Evolutionary conservation across 2,113 vertebrate species (phyloP).

Genomic region (Trichechus manatus): DNA sequence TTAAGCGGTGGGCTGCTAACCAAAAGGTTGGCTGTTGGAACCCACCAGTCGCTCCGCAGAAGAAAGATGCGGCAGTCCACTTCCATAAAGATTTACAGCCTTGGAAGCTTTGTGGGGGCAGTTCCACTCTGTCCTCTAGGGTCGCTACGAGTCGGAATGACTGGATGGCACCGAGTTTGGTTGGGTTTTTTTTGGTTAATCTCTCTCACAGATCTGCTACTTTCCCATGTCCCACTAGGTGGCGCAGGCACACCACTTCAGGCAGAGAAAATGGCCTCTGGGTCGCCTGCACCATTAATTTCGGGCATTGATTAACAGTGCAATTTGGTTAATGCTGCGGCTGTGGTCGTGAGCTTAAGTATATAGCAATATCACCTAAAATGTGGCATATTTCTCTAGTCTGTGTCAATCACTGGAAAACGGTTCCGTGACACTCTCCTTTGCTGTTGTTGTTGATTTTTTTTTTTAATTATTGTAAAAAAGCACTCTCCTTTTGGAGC

Average conservation of each 20-base stretch:
- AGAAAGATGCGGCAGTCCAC: background rate
- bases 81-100: background rate
- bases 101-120: background rate
- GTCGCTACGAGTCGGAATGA: background rate
- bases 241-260: constrained; percentile 19
- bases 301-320: background rate
- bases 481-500: background rate
- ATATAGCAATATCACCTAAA: no score
- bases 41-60: background rate
- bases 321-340: background rate
- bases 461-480: background rate
- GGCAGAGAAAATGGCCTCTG: background rate
- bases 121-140: background rate
- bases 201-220: background rate
- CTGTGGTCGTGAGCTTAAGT: background rate
- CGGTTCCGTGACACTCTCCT: background rate
- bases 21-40: background rate
- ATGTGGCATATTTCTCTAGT: background rate
- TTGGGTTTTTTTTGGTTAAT: no score
- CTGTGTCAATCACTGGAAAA: background rate
- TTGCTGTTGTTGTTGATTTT: background rate
- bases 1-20: background rate
- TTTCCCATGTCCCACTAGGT: constrained; percentile 61
- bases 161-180: no score
- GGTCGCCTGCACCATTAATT: background rate